Evolutionary conservation across 2,888 invertebrate species (phyloP), one percentile per base, ranked within the genome.

Genomic region (Hemistola chrysoprasaria): DNA sequence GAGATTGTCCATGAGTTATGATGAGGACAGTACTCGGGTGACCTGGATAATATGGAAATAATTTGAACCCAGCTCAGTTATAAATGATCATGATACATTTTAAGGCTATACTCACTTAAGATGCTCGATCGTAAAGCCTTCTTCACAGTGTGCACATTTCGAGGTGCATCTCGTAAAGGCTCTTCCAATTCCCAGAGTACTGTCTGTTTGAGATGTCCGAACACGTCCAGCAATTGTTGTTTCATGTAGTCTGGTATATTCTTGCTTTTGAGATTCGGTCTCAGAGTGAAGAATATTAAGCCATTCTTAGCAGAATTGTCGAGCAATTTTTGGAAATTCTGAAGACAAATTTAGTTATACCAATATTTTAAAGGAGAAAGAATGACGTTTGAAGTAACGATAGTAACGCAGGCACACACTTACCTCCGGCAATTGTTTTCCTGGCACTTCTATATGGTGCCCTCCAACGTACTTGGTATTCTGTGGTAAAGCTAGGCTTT

Each of bases 231-330:
- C 1, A 90, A 53, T 2, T 63, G 62, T 10, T 56, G 54, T 39
- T 68, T 69, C 33, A 69, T 50, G 22, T 62, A 53, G n/a, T 59
- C 53, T 0, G 83, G 69, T 26, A 88, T 47, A 0, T 67, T 61
- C 5, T 60, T 65, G 34, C 72, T 71, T 16, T 64, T 61, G 1
- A 84, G 39, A 1, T 71, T 67, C 0, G 80, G 70, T 0, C 88
- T 90, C 51, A 90, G 56, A 47, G 78, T 88, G 39, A 90, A 82
- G 47, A 71, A 79, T 23, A 90, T 76, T 1, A 78, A 81, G 0
- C 90, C 90, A 9, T 82, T 53, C 28, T 69, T 69, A 0, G n/a
- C n/a, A n/a, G 84, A 71, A 1, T 56, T 62, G 28, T 84, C 80
- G 33, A 90, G 46, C 6, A 83, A 55, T 1, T 57, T 48, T 56